phyloP scores from a whole-genome alignment of 2,797 vertebrate species.

The Crenichthys baileyi region DNA sequence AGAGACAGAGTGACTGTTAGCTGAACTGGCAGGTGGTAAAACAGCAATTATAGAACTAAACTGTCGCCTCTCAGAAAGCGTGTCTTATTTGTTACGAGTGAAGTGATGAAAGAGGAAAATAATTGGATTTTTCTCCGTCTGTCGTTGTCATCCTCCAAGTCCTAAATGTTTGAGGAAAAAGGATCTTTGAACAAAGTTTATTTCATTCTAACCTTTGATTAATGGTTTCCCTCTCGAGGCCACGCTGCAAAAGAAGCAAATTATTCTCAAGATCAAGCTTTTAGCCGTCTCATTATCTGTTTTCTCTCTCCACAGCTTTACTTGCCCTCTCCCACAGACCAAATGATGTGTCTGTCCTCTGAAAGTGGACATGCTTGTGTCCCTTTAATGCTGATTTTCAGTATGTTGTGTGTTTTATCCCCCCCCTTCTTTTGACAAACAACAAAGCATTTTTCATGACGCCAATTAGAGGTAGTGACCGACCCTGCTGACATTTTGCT shows the following conservation, averaged over 20 bases:
- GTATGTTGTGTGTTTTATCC: constrained; percentile 35
- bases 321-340: constrained; percentile 11
- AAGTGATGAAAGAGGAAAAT: constrained; percentile 76
- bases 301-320: constrained; percentile 43
- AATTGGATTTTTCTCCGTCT: constrained; percentile 70
- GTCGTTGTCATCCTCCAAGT: constrained; percentile 56
- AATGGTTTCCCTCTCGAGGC: constrained; percentile 64
- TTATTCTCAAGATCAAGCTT: constrained; percentile 75
- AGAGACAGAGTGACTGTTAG: constrained; percentile 57
- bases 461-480: constrained; percentile 51
- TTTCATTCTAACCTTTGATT: constrained; percentile 76
- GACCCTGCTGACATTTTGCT: constrained; percentile 12
- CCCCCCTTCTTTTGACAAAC: constrained; percentile 15
- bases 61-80: constrained; percentile 68
- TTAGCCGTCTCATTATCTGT: constrained; percentile 73
- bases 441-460: constrained; percentile 13
- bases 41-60: constrained; percentile 79
- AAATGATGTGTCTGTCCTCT: constrained; percentile 48
- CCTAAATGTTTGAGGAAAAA: constrained; percentile 66
- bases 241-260: constrained; percentile 62
- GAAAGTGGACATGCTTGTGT: constrained; percentile 28
- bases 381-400: constrained; percentile 45
- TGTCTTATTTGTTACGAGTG: constrained; percentile 72
- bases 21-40: constrained; percentile 74
- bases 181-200: constrained; percentile 77